A percentile compares a stretch with the other conserved stretches of the same genome.
These are phyloP conservation scores for Eonycteris spelaea DNA, from an alignment of 2,113 vertebrate species.

Conservation along the genomic window DNA sequence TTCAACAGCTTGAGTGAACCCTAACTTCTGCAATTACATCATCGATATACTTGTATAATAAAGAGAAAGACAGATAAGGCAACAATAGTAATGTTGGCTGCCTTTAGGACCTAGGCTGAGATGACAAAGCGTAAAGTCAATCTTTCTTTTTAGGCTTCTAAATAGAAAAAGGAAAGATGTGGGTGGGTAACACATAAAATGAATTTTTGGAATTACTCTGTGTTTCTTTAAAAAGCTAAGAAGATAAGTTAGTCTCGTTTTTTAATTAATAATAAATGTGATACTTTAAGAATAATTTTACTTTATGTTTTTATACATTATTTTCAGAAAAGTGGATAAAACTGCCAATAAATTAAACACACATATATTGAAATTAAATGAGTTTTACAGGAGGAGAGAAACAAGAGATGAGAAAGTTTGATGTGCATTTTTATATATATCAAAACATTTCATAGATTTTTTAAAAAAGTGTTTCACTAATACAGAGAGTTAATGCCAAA, in stretches of 20 bases:
- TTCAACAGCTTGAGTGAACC: slow-evolving; percentile 24
- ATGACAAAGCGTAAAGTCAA: slow-evolving; percentile 53
- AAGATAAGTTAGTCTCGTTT: not conserved
- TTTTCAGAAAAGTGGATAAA: slow-evolving; percentile 10
- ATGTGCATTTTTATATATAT: not conserved
- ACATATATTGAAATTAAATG: not conserved
- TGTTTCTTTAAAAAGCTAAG: not conserved
- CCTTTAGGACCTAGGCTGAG: slow-evolving; percentile 1
- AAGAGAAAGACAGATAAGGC: not conserved
- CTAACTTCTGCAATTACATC: slow-evolving; percentile 64
- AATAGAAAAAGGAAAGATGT: not conserved
- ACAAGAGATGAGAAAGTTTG: not conserved
- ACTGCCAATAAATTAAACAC: not conserved
- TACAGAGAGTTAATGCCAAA: not conserved
- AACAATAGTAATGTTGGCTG: slow-evolving; percentile 22
- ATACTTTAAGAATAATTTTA: not conserved
- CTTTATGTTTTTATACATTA: not conserved
- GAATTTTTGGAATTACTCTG: not conserved
- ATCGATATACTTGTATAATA: slow-evolving; percentile 47
- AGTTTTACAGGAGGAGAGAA: not conserved
- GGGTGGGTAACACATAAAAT: not conserved
- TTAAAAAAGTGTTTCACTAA: not conserved
- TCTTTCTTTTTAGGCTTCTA: slow-evolving; percentile 45
- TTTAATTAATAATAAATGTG: not conserved
- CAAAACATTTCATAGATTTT: not conserved